phyloP scores from a whole-genome alignment of 2,797 vertebrate genomes.

The Gadopsis bispinosus region DNA sequence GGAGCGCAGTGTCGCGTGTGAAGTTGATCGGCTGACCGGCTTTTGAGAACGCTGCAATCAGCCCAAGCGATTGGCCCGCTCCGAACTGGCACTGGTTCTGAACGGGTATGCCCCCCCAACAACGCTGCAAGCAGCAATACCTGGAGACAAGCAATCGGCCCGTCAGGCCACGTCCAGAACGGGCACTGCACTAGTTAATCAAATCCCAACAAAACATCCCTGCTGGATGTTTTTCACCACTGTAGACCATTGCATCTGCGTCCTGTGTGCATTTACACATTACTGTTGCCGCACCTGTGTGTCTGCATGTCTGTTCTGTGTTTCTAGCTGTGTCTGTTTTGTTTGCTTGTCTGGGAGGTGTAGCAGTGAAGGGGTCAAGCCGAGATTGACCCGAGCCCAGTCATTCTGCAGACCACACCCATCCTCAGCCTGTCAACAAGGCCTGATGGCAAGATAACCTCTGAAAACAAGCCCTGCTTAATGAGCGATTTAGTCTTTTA shows the following conservation, averaged over 20 bases:
- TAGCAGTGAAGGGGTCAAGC: conserved; percentile 7
- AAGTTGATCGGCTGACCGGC: no score
- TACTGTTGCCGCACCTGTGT: neutral
- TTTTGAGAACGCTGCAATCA: no score
- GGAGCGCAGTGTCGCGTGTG: no score
- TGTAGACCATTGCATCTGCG: neutral
- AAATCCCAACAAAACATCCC: neutral
- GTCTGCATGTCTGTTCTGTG: conserved; percentile 9
- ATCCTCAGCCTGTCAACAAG: neutral
- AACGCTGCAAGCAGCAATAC: no score
- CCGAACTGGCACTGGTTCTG: no score
- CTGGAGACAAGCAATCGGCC: no score
- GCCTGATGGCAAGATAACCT: conserved; percentile 14
- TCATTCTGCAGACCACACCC: conserved; percentile 2
- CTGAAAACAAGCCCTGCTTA: neutral
- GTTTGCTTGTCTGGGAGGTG: conserved; percentile 1
- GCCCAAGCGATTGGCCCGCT: no score
- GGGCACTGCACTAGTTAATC: neutral
- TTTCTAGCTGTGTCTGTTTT: neutral
- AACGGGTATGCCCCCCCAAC: no score
- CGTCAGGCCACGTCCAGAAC: no score
- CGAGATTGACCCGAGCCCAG: conserved; percentile 24
- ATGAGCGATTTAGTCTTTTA: neutral
- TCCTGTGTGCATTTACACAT: neutral
- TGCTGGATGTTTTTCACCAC: neutral